Evolutionary conservation across 2,113 vertebrate genomes (phyloP).

Genomic region (Urocynchramus pylzowi): DNA sequence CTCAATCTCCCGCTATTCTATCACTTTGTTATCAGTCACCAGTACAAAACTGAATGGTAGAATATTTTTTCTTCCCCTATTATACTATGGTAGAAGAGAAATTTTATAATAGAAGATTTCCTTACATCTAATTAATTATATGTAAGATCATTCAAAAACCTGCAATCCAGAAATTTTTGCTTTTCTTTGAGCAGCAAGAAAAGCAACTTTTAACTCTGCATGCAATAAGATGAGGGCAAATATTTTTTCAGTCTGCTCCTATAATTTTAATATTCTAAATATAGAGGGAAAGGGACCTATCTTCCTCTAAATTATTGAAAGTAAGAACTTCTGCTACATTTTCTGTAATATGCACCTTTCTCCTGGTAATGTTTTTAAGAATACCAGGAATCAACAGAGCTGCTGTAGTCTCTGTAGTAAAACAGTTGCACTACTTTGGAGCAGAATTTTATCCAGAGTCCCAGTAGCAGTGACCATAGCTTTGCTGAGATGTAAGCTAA

Average conservation of each 20-base stretch:
- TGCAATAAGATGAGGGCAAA: neutral
- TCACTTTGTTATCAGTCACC: neutral
- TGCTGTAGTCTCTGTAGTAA: neutral
- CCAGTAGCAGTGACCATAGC: neutral
- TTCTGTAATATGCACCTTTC: neutral
- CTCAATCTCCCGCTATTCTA: neutral
- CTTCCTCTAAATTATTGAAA: neutral
- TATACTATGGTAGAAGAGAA: rapidly evolving
- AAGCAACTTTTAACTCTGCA: neutral
- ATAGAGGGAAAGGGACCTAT: neutral
- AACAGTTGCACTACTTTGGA: neutral
- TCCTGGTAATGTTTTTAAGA: neutral
- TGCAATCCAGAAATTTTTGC: neutral
- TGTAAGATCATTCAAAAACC: neutral
- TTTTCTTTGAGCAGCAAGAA: neutral
- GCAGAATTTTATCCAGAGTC: neutral
- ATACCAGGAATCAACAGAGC: neutral
- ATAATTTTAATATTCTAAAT: neutral
- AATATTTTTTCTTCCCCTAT: neutral
- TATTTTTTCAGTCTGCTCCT: neutral
- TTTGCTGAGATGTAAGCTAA: neutral
- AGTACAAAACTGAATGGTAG: neutral
- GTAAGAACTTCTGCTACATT: neutral
- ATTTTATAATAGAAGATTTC: neutral
- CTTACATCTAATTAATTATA: neutral